Percentiles rank a stretch among this genome's conserved stretches.
Evolutionary conservation across 2,113 vertebrate genomes (phyloP).

Genomic region (Myanophis thanlyinensis): DNA sequence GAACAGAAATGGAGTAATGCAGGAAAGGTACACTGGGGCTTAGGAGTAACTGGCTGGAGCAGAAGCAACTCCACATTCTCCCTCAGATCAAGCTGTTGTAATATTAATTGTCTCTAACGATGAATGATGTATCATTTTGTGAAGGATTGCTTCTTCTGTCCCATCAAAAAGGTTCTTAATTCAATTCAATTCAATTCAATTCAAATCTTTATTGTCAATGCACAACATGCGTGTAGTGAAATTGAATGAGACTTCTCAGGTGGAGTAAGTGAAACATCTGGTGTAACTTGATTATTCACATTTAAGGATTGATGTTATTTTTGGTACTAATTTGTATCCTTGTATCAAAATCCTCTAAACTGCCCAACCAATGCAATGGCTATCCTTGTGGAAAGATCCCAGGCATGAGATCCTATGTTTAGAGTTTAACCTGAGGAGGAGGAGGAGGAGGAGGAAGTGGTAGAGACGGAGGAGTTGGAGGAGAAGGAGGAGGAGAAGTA

Average conservation of each 20-base stretch:
- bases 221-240: too few species aligned
- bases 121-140: not conserved
- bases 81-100: conserved; percentile 36
- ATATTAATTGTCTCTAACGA: conserved; percentile 26
- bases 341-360: not conserved
- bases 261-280: not conserved
- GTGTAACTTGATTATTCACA: not conserved
- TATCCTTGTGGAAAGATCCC: not conserved
- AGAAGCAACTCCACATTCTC: conserved; percentile 3
- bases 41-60: conserved; percentile 1
- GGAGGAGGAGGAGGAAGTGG: not conserved
- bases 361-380: not conserved
- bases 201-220: too few species aligned
- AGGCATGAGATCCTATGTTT: not conserved
- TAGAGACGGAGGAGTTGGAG: too few species aligned
- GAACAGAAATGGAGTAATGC: conserved; percentile 28
- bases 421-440: not conserved
- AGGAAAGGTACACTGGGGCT: conserved; percentile 22
- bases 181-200: too few species aligned
- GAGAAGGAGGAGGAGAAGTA: too few species aligned
- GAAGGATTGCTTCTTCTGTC: not conserved
- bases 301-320: not conserved
- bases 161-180: not conserved
- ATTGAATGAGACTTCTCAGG: too few species aligned
- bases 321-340: not conserved